Conservation (phyloP, 2,888 invertebrate genomes). For the Apeira syringaria region DNA sequence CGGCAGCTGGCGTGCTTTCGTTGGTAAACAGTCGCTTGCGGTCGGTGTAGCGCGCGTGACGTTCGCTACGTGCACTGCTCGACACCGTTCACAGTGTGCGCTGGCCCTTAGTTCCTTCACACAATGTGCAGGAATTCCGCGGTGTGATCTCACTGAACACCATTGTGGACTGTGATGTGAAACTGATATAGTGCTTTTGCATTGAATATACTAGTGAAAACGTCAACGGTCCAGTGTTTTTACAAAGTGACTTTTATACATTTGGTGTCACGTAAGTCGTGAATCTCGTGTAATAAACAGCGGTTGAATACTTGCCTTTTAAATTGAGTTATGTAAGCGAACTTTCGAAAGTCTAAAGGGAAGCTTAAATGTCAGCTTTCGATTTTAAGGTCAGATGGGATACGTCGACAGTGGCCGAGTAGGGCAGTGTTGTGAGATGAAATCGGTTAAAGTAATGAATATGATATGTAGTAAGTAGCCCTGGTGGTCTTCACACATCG, state of each 20-base stretch:
- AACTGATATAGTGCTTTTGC: conserved; percentile 10
- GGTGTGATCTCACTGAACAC: conserved; percentile 51
- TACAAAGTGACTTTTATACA: not conserved
- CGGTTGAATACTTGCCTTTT: conserved; percentile 20
- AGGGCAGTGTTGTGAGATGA: conserved; percentile 55
- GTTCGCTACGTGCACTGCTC: conserved; percentile 35
- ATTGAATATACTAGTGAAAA: not conserved
- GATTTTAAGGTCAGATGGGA: conserved; percentile 45
- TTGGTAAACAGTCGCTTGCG: conserved; percentile 63
- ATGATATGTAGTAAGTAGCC: conserved; percentile 58
- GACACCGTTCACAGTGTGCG: conserved; percentile 22
- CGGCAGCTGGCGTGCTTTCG: conserved; percentile 45
- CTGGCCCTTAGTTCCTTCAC: conserved; percentile 30
- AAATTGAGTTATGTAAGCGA: conserved; percentile 26
- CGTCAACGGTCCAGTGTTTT: not conserved
- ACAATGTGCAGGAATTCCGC: conserved; percentile 74
- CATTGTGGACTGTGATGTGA: conserved; percentile 25
- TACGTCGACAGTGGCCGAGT: conserved; percentile 53
- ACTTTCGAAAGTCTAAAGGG: conserved; percentile 45
- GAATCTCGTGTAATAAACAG: conserved; percentile 24
- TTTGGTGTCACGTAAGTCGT: conserved; percentile 7
- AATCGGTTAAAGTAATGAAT: conserved; percentile 61
- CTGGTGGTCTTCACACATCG: conserved; percentile 63
- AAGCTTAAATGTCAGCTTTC: conserved; percentile 50
- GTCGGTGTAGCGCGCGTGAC: conserved; percentile 60